Evolutionary conservation across 2,888 invertebrate species (phyloP).

Genomic region (Embidobia sp.): DNA sequence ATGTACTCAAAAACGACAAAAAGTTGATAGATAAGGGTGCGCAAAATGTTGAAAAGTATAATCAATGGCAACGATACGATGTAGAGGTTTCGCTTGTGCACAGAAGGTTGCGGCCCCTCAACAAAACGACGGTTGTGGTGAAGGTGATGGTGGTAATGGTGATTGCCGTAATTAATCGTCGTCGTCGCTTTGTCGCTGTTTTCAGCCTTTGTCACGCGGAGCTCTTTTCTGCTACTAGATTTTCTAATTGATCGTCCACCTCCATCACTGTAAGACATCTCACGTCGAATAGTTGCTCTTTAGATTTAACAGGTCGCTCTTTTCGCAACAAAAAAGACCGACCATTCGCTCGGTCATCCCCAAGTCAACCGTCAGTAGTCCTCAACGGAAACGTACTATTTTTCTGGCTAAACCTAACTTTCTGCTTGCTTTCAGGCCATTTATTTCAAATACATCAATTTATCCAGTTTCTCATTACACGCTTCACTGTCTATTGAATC

Average conservation of each 20-base stretch:
- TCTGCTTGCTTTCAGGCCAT: too few species aligned
- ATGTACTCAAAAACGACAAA: constrained; percentile 93
- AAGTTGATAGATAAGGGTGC: constrained; percentile 92
- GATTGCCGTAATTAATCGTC: constrained; percentile 75
- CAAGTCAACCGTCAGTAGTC: neutral
- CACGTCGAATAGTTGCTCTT: constrained; percentile 65
- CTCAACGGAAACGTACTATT: neutral
- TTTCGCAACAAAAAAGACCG: constrained; percentile 19
- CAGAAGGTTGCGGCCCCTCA: constrained; percentile 86
- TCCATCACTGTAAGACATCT: constrained; percentile 82
- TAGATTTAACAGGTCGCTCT: constrained; percentile 23
- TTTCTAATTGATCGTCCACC: constrained; percentile 81
- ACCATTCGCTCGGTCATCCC: constrained; percentile 46
- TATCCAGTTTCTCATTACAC: too few species aligned
- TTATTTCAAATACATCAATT: too few species aligned
- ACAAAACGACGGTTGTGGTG: constrained; percentile 71
- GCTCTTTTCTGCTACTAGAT: constrained; percentile 81
- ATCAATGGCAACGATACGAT: constrained; percentile 94
- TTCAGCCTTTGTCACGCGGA: constrained; percentile 79
- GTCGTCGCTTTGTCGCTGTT: constrained; percentile 78
- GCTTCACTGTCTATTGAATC: too few species aligned
- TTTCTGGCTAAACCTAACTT: too few species aligned
- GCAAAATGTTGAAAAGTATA: constrained; percentile 91
- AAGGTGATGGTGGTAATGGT: constrained; percentile 73
- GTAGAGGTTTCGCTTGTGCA: constrained; percentile 94